Evolutionary conservation across 1,140 invertebrate species (phyloP).

Genomic region (Diuraphis noxia): DNA sequence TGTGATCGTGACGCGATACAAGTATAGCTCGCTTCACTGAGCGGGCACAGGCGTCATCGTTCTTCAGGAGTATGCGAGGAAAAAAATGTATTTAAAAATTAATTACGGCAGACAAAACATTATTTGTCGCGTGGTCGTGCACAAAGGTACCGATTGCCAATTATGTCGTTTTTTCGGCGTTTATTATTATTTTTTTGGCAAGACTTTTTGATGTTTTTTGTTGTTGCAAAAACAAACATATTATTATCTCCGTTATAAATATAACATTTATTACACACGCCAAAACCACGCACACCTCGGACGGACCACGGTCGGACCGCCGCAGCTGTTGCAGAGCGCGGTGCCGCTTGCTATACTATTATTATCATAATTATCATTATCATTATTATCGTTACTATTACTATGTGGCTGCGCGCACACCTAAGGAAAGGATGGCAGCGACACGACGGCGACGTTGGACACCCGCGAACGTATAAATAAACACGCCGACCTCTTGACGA

Average conservation of each 20-base stretch:
- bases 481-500: constrained; percentile 25
- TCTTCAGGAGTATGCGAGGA: neutral
- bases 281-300: constrained; percentile 14
- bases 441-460: constrained; percentile 13
- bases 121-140: neutral
- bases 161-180: constrained; percentile 48
- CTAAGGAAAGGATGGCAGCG: neutral
- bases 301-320: neutral
- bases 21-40: neutral
- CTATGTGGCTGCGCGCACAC: neutral
- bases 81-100: neutral
- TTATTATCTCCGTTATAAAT: constrained; percentile 47
- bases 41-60: neutral
- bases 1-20: neutral
- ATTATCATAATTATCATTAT: no score
- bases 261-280: constrained; percentile 45
- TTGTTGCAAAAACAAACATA: constrained; percentile 49
- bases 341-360: neutral
- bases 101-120: constrained; percentile 10
- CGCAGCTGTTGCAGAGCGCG: no score
- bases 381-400: neutral
- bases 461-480: constrained; percentile 29
- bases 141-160: constrained; percentile 24
- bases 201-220: constrained; percentile 12
- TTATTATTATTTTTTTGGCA: constrained; percentile 50